Base-by-base conservation (phyloP, 2,888 invertebrate genomes). In the Agapostemon virescens region DNA sequence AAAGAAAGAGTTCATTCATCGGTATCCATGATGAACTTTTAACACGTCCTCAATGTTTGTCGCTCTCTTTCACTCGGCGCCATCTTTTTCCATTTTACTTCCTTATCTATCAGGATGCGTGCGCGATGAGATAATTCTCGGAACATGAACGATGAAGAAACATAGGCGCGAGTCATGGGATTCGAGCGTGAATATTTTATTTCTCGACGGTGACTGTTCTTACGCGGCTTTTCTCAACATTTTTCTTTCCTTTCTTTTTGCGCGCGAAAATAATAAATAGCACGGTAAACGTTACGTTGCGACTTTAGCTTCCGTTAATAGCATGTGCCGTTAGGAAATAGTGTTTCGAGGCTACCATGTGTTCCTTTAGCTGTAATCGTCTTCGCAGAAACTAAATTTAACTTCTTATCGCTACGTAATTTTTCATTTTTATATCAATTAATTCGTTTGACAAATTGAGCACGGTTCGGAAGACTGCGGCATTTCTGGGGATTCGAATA, bases 61-160 rank as follows among this genome's bases (percentile, higher is more conserved):
- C 49, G 68, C 66, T 81, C 67, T 74, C 58, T 77, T 61, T 76
- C 63, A 77, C 74, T 63, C 67, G 45, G 70, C 52, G 36, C 49
- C n/a, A n/a, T 68, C 45, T 66, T 81, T 68, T 71, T 55, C 68
- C 77, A 74, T 74, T 76, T 82, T 64, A 79, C 79, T 77, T 79
- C 74, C 77, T 82, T 86, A 86, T 87, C 86, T 84, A 77, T 79
- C 81, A 86, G 84, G 87, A 88, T 84, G 86, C 81, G 80, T 81
- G 81, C 52, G 74, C 68, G 82, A 86, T 83, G 83, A 85, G 87
- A 87, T 87, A 87, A 87, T 80, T 85, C 78, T 78, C 74, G 63
- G 70, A 77, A 67, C 74, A 52, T 66, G 63, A 52, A 74, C 49
- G 74, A 67, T 77, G 78, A 70, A 73, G 74, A 77, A 70, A 66